These are phyloP conservation scores for Abrostola tripartita DNA, from an alignment of 2,888 invertebrate species.

Conservation along the genomic window DNA sequence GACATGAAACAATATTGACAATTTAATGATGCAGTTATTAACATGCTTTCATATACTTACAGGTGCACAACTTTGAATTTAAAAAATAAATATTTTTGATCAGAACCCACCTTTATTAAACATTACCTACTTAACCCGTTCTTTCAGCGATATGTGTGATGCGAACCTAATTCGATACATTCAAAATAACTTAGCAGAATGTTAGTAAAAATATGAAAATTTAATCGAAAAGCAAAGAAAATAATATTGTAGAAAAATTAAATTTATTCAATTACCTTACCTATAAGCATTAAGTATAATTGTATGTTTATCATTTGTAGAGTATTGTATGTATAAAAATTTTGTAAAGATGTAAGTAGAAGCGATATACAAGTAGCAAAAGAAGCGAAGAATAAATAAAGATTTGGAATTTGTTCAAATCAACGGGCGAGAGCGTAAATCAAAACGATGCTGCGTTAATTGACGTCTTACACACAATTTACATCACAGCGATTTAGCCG, in stretches of 20 bases:
- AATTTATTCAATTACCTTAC: slow-evolving; percentile 13
- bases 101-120: neutral
- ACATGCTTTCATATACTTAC: too few relatives aligned
- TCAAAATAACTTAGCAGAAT: neutral
- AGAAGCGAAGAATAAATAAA: slow-evolving; percentile 48
- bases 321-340: slow-evolving; percentile 8
- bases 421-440: slow-evolving; percentile 30
- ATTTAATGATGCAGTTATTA: too few relatives aligned
- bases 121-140: neutral
- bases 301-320: slow-evolving; percentile 34
- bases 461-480: slow-evolving; percentile 18
- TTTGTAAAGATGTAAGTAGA: slow-evolving; percentile 33
- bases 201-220: neutral
- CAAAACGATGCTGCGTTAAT: slow-evolving; percentile 15
- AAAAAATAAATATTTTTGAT: neutral
- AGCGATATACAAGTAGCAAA: slow-evolving; percentile 40
- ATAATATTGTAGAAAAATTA: slow-evolving; percentile 15
- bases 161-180: slow-evolving; percentile 5
- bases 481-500: slow-evolving; percentile 21
- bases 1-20: too few relatives aligned
- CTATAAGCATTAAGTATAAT: slow-evolving; percentile 29
- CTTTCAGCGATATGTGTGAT: neutral
- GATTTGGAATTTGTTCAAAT: slow-evolving; percentile 47
- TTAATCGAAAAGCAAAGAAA: neutral
- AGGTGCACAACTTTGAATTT: neutral